Conservation (phyloP, 2,797 vertebrate species). For the Cirrhinus molitorella region DNA sequence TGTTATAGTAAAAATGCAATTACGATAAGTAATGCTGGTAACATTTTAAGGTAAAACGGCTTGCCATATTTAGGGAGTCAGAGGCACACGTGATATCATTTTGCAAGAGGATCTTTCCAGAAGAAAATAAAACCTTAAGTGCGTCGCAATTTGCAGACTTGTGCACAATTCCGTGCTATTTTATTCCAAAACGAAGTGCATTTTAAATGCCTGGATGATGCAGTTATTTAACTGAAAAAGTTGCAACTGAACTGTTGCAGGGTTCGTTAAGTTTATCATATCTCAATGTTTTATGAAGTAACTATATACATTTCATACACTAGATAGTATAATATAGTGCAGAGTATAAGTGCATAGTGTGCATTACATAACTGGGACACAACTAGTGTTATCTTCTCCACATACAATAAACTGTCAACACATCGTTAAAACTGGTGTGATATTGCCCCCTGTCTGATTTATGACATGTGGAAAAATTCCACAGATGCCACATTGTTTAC, state of each 20-base stretch:
- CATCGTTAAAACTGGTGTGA: slow-evolving; percentile 7
- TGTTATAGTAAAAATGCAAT: too few species aligned
- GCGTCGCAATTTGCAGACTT: background rate
- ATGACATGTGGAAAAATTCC: background rate
- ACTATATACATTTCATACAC: background rate
- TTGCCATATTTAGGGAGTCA: background rate
- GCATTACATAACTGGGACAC: background rate
- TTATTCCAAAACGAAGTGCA: background rate
- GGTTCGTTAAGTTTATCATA: background rate
- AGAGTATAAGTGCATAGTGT: background rate
- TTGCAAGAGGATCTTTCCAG: background rate
- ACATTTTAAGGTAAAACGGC: too few species aligned
- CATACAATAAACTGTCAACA: background rate
- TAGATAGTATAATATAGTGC: background rate
- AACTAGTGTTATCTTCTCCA: background rate
- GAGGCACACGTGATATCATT: background rate
- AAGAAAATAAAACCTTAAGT: background rate
- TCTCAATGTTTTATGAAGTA: background rate
- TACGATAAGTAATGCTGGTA: too few species aligned
- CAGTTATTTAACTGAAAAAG: background rate
- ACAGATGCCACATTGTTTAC: background rate
- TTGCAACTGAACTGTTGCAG: background rate
- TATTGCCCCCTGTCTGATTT: slow-evolving; percentile 34
- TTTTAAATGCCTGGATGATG: background rate
- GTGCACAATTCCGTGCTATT: background rate